Base-by-base conservation (phyloP, 2,888 invertebrate genomes). In the Byasa hedistus region DNA sequence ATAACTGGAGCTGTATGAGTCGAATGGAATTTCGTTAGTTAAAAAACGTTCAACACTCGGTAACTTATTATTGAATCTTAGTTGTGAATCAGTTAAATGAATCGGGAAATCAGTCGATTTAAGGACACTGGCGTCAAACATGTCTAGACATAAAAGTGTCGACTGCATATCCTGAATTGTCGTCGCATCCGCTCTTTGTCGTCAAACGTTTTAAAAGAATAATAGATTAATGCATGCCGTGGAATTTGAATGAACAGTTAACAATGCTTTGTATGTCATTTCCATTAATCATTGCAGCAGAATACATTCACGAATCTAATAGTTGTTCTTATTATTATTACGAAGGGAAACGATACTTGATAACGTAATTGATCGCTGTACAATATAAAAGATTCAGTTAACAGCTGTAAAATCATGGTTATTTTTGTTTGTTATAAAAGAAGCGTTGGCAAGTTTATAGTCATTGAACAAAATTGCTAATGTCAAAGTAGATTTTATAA, bases 1-100 rank as follows among this genome's bases (percentile, higher is more conserved):
- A 83, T 81, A 82, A 76, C 78, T 81, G 79, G 82, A 83, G 86
- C 82, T 87, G 83, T 87, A 87, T 85, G 83, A 85, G 82, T 81
- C 81, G 84, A 77, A 85, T 75, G 76, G 73, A 85, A 87, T 81
- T 87, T 87, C 85, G n/a, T 81, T 81, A 82, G 51, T 57, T 57
- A 19, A 21, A 61, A 67, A 63, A 39, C 32, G 36, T 66, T 55
- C 32, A 22, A 27, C 21, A 39, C 55, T 56, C 27, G 22, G 12
- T 54, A 12, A 0, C 54, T 54, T 15, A n/a, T n/a, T n/a, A n/a
- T n/a, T n/a, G n/a, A n/a, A 23, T 22, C 22, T 51, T 22, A 10
- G 19, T 54, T 59, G 66, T 68, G 61, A 56, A 61, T 66, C 52
- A 59, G 68, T 66, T 65, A 39, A 64, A 23, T 44, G 27, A 60